Evolutionary conservation across 1,140 invertebrate species (phyloP).

Genomic region (Trichonephila clavata): DNA sequence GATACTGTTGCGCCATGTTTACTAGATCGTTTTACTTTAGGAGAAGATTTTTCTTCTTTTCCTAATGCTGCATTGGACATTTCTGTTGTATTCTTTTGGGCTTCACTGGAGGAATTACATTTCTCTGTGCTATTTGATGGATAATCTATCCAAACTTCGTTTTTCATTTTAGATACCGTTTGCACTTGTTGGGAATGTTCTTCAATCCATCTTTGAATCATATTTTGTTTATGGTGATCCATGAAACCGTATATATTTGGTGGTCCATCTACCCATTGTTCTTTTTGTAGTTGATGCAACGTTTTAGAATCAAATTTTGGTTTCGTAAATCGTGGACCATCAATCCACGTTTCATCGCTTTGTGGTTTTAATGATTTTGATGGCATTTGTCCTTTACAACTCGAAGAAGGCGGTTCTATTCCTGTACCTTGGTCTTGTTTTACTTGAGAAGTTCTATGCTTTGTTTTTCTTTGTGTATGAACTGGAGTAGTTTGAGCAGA

Average conservation of each 20-base stretch:
- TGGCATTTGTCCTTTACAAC: constrained; percentile 70
- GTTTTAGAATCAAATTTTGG: constrained; percentile 79
- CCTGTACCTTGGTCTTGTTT: constrained; percentile 69
- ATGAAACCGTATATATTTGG: constrained; percentile 86
- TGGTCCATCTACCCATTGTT: constrained; percentile 97
- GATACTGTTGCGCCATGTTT: background rate
- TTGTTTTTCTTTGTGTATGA: constrained; percentile 38
- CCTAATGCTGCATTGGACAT: background rate
- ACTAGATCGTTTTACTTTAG: constrained; percentile 29
- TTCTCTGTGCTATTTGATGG: constrained; percentile 41
- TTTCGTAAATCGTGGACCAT: constrained; percentile 93
- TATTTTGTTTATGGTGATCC: constrained; percentile 94
- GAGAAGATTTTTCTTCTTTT: constrained; percentile 64
- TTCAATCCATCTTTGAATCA: constrained; percentile 96
- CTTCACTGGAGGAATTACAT: constrained; percentile 12
- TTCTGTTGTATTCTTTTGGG: background rate
- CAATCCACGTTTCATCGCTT: constrained; percentile 96
- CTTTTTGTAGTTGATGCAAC: constrained; percentile 85
- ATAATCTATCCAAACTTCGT: constrained; percentile 76
- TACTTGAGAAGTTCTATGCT: constrained; percentile 48
- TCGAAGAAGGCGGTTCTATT: constrained; percentile 78
- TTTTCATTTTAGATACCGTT: constrained; percentile 60
- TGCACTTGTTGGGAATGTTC: constrained; percentile 85
- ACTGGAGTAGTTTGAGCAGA: constrained; percentile 45
- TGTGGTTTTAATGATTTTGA: constrained; percentile 79